Percentiles rank a stretch among this genome's conserved stretches.
phyloP scores from a whole-genome alignment of 2,797 vertebrate species.

The Sebastolobus altivelis region DNA sequence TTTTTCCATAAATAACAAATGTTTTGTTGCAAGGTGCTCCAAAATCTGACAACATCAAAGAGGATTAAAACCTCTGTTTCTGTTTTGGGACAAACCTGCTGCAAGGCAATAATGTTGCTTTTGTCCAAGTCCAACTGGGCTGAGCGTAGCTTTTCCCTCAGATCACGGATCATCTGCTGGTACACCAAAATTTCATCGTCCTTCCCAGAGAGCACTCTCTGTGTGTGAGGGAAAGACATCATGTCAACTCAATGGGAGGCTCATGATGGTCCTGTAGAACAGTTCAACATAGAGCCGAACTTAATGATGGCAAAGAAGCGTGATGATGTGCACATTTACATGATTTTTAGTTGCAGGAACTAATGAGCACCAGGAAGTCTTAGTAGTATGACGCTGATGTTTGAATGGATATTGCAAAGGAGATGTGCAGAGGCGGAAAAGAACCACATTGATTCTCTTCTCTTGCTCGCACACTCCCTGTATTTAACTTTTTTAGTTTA shows the following conservation, averaged over 20 bases:
- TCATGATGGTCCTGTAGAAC: background rate
- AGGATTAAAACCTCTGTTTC: background rate
- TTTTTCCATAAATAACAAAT: background rate
- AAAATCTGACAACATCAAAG: background rate
- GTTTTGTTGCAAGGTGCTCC: background rate
- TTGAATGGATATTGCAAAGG: background rate
- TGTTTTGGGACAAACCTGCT: slow-evolving; percentile 87
- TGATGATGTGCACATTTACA: background rate
- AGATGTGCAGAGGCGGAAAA: background rate
- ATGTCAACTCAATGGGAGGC: background rate
- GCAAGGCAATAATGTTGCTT: slow-evolving; percentile 90
- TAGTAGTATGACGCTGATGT: background rate
- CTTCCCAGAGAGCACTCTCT: slow-evolving; percentile 93
- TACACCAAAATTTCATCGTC: slow-evolving; percentile 93
- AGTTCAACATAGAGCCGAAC: background rate
- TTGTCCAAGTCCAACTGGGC: slow-evolving; percentile 93
- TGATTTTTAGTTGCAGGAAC: background rate
- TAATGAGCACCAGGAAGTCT: background rate
- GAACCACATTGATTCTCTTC: too few relatives aligned
- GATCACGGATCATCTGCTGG: slow-evolving; percentile 91
- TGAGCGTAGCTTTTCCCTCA: slow-evolving; percentile 91
- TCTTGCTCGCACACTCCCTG: too few relatives aligned
- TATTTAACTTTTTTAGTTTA: background rate
- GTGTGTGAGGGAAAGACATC: slow-evolving; percentile 7
- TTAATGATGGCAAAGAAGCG: background rate